phyloP scores from a whole-genome alignment of 2,888 invertebrate genomes.

The Argyresthia goedartella region DNA sequence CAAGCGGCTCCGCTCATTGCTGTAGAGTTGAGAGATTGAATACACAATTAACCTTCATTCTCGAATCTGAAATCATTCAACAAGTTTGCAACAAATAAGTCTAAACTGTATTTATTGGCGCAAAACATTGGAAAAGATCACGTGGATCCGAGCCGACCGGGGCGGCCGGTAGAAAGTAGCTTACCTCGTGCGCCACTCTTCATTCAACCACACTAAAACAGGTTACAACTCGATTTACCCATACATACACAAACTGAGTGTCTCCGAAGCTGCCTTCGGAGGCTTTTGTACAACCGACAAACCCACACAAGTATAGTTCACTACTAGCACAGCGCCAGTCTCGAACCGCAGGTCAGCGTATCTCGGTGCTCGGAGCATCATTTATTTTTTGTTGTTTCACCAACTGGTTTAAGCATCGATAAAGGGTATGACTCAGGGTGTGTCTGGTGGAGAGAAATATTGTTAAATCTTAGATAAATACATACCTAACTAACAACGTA shows the following conservation, averaged over 20 bases:
- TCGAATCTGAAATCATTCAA: conserved; percentile 5
- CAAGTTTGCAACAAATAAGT: background rate
- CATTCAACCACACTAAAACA: conserved; percentile 59
- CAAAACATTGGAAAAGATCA: conserved; percentile 16
- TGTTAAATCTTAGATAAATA: too few species aligned
- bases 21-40: background rate
- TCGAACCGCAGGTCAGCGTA: conserved; percentile 38
- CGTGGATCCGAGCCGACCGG: conserved; percentile 21
- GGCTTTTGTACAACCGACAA: conserved; percentile 16
- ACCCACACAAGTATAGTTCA: conserved; percentile 1
- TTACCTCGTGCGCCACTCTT: conserved; percentile 60
- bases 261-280: conserved; percentile 12
- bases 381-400: conserved; percentile 35
- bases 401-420: conserved; percentile 56
- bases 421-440: conserved; percentile 52
- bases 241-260: conserved; percentile 24
- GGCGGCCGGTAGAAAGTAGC: conserved; percentile 61
- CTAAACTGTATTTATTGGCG: background rate
- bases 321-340: too few species aligned
- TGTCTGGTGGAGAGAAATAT: background rate
- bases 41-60: background rate
- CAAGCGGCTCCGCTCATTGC: too few species aligned
- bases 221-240: conserved; percentile 52
- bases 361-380: conserved; percentile 27
- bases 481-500: too few species aligned